Conservation (phyloP, 2,797 vertebrate species). For the Sebastes jordani region DNA sequence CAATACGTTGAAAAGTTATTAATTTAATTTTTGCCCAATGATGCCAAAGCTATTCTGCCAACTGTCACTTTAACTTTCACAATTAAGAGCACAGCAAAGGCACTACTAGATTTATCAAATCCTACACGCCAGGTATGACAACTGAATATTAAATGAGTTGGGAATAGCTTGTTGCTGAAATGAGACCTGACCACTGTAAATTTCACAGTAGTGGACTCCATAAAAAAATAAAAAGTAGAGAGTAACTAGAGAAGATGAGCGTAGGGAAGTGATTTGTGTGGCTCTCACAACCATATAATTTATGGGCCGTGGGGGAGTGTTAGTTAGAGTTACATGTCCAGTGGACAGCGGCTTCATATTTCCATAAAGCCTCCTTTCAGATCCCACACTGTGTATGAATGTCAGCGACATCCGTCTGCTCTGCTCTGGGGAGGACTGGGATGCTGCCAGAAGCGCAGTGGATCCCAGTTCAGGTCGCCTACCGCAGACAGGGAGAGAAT, state of each 20-base stretch:
- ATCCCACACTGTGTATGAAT: slow-evolving; percentile 67
- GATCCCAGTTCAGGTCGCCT: slow-evolving; percentile 29
- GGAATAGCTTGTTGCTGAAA: slow-evolving; percentile 45
- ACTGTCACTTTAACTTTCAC: not conserved
- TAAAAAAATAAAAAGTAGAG: slow-evolving; percentile 46
- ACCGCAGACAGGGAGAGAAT: slow-evolving; percentile 34
- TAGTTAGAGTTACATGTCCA: slow-evolving; percentile 65
- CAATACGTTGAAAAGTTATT: too few relatives aligned
- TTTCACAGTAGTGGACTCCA: slow-evolving; percentile 56
- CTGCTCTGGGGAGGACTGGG: slow-evolving; percentile 59
- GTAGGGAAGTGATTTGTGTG: slow-evolving; percentile 58
- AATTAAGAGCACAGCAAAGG: slow-evolving; percentile 34
- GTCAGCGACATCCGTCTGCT: slow-evolving; percentile 66
- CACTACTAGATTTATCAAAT: slow-evolving; percentile 45
- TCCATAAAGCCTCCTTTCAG: slow-evolving; percentile 63
- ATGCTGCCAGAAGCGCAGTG: slow-evolving; percentile 40
- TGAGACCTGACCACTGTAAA: slow-evolving; percentile 48
- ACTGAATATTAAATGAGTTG: slow-evolving; percentile 30
- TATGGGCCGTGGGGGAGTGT: slow-evolving; percentile 56
- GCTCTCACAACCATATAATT: slow-evolving; percentile 56
- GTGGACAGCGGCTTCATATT: slow-evolving; percentile 72
- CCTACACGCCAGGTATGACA: not conserved
- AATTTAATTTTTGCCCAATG: too few relatives aligned
- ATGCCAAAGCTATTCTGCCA: too few relatives aligned
- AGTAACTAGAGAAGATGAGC: slow-evolving; percentile 40